A percentile compares a stretch with the other conserved stretches of the same genome.
phyloP scores from a whole-genome alignment of 2,113 vertebrate genomes.

The Bungarus multicinctus region DNA sequence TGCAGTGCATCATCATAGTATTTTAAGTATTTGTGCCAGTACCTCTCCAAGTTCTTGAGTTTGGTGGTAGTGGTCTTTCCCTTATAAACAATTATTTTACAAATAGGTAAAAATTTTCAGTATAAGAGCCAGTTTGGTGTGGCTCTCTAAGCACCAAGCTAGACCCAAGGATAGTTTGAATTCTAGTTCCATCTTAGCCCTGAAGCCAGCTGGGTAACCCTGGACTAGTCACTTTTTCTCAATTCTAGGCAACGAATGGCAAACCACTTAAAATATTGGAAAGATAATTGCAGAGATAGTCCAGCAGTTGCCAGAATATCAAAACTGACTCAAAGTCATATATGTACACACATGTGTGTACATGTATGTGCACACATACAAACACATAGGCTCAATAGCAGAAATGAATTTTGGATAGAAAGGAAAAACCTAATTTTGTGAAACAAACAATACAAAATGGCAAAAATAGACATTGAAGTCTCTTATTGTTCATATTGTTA shows the following conservation, averaged over 20 bases:
- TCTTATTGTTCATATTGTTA: background rate
- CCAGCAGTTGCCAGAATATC: background rate
- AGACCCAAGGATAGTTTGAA: background rate
- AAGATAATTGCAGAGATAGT: background rate
- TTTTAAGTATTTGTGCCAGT: background rate
- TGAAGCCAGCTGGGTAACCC: background rate
- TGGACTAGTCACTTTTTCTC: background rate
- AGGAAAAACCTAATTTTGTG: background rate
- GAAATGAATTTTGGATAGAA: background rate
- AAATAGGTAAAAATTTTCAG: background rate
- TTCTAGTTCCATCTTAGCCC: background rate
- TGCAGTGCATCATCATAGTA: too few relatives aligned
- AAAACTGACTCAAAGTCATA: background rate
- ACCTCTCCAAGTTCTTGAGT: background rate
- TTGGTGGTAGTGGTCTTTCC: background rate
- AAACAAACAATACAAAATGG: background rate
- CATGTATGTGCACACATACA: background rate
- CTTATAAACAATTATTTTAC: background rate
- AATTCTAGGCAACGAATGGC: background rate
- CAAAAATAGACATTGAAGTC: background rate
- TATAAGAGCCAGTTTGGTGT: background rate
- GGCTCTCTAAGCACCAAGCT: background rate
- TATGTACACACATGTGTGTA: background rate
- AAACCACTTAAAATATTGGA: background rate
- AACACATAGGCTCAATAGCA: background rate